These are phyloP conservation scores for Ochropacha duplaris DNA, from an alignment of 2,888 invertebrate species.

Conservation along the genomic window DNA sequence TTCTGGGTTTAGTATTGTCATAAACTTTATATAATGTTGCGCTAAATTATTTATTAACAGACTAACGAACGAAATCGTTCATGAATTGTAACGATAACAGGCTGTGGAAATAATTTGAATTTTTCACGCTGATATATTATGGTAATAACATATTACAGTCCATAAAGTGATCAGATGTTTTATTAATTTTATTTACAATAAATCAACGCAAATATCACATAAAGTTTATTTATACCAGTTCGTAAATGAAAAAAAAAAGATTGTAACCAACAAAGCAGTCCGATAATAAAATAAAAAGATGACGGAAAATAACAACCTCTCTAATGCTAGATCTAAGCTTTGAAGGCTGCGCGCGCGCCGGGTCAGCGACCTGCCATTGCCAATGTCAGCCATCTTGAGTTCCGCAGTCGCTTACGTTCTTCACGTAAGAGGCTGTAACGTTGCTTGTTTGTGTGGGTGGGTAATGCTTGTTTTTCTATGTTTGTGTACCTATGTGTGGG, in stretches of 20 bases:
- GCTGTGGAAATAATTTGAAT: constrained; percentile 24
- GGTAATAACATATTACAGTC: constrained; percentile 9
- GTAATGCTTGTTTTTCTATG: constrained; percentile 80
- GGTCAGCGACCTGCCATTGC: constrained; percentile 79
- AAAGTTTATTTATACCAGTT: neutral
- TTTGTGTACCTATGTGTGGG: constrained; percentile 55
- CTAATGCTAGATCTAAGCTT: constrained; percentile 80
- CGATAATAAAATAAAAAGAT: constrained; percentile 59
- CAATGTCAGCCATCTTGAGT: constrained; percentile 83
- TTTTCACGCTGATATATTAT: constrained; percentile 32
- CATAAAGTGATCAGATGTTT: constrained; percentile 14
- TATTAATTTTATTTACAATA: neutral
- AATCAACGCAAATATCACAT: neutral
- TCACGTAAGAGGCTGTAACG: constrained; percentile 82
- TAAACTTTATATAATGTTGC: constrained; percentile 14
- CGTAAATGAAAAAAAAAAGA: neutral
- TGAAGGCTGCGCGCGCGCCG: constrained; percentile 77
- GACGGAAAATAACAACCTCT: constrained; percentile 77
- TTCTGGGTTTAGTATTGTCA: constrained; percentile 4
- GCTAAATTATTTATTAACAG: constrained; percentile 21
- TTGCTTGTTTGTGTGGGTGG: constrained; percentile 66
- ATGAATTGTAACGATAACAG: constrained; percentile 27
- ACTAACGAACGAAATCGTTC: constrained; percentile 21
- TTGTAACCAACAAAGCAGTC: constrained; percentile 39
- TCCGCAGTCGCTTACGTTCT: constrained; percentile 81